Percentiles rank a stretch among this genome's conserved stretches.
These are phyloP conservation scores for Platyura marginata DNA, from an alignment of 1,140 invertebrate genomes.

Conservation along the genomic window DNA sequence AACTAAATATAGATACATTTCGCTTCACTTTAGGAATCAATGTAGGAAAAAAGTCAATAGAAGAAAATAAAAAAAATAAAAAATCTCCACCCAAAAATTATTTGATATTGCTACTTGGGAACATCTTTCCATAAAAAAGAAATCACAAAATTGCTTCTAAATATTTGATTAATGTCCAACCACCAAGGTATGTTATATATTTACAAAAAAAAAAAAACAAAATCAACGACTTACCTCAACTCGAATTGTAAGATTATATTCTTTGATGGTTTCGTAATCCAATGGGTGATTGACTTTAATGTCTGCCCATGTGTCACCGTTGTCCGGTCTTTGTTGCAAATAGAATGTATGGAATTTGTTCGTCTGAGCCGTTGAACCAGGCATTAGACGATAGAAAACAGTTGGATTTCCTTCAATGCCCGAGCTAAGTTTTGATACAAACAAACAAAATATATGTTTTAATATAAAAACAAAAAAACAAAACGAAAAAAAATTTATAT, in stretches of 20 bases:
- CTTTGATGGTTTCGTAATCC: constrained; percentile 87
- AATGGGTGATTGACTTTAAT: constrained; percentile 91
- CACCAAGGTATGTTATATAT: background rate
- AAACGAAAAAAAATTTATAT: no score
- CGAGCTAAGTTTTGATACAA: constrained; percentile 39
- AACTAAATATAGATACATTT: no score
- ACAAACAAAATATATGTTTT: background rate
- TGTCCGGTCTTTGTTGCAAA: constrained; percentile 77
- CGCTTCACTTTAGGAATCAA: no score
- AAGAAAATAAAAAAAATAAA: no score
- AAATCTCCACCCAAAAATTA: no score
- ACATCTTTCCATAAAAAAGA: no score
- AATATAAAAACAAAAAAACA: no score
- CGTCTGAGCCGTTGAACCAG: constrained; percentile 83
- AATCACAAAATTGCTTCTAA: no score
- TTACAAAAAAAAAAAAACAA: background rate
- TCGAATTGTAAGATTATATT: constrained; percentile 88
- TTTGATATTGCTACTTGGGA: no score
- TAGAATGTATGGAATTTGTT: constrained; percentile 94
- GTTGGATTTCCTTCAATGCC: constrained; percentile 90
- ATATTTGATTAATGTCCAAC: no score
- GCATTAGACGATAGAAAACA: constrained; percentile 87
- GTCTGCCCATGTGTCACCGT: constrained; percentile 81
- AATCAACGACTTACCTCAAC: constrained; percentile 55
- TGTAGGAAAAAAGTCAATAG: no score